Conservation (phyloP, 2,888 invertebrate species). For the Netelia inedita region DNA sequence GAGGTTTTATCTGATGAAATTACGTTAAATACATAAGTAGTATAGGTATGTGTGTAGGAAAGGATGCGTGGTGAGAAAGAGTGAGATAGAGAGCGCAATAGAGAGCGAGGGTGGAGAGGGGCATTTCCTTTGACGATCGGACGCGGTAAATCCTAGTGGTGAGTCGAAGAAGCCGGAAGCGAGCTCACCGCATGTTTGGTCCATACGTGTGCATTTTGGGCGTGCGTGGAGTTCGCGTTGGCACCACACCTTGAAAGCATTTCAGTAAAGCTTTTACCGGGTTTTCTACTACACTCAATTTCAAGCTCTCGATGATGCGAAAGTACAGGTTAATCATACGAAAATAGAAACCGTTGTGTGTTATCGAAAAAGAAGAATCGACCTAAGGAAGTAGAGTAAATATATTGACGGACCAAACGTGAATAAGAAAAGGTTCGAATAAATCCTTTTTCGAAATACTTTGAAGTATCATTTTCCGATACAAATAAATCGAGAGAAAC, state of each 20-base stretch:
- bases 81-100: neutral
- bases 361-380: too few species aligned
- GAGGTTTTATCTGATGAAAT: neutral
- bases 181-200: too few species aligned
- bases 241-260: neutral
- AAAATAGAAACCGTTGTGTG: neutral
- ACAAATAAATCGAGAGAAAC: too few species aligned
- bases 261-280: neutral
- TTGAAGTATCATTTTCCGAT: too few species aligned
- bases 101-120: neutral
- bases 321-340: neutral
- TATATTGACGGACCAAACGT: too few species aligned
- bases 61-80: too few species aligned
- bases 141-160: neutral
- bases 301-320: neutral
- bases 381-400: too few species aligned
- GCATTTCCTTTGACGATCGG: neutral
- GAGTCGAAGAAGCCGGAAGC: conserved; percentile 10
- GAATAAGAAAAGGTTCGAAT: too few species aligned
- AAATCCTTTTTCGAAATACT: too few species aligned
- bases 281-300: neutral
- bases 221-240: neutral
- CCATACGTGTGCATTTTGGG: neutral
- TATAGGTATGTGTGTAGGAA: neutral
- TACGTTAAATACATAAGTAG: conserved; percentile 5